These are phyloP conservation scores for Pteria penguin DNA, from an alignment of 2,888 invertebrate genomes.

Conservation along the genomic window DNA sequence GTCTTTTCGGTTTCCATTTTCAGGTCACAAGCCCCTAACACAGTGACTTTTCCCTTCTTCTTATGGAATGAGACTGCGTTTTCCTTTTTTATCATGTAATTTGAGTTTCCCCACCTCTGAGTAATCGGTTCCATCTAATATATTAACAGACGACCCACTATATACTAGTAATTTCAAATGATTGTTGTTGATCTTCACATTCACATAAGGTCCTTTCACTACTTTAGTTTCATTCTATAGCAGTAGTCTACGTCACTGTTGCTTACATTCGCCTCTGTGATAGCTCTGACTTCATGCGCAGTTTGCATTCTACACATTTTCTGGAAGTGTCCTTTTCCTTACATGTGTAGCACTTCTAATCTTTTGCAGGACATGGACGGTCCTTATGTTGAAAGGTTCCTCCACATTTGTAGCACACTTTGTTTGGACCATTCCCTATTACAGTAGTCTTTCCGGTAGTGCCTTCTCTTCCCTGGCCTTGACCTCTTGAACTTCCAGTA, in stretches of 20 bases:
- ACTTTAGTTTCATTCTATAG: slow-evolving; percentile 24
- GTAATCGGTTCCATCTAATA: slow-evolving; percentile 18
- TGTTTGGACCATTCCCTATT: too few relatives aligned
- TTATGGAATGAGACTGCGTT: slow-evolving; percentile 5
- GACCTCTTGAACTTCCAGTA: too few relatives aligned
- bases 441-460: too few relatives aligned
- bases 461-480: too few relatives aligned
- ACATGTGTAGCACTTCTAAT: slow-evolving; percentile 6
- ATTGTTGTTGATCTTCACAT: slow-evolving; percentile 9
- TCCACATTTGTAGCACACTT: slow-evolving; percentile 26
- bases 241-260: slow-evolving; percentile 15
- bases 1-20: slow-evolving; percentile 21
- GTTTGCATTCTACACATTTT: slow-evolving; percentile 9
- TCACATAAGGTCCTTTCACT: slow-evolving; percentile 23
- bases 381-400: slow-evolving; percentile 23
- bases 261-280: not conserved
- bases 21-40: slow-evolving; percentile 22
- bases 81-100: not conserved
- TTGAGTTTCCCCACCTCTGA: slow-evolving; percentile 6
- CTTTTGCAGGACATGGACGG: slow-evolving; percentile 11
- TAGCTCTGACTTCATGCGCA: not conserved
- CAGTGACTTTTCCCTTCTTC: slow-evolving; percentile 5
- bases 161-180: slow-evolving; percentile 16
- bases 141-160: slow-evolving; percentile 30
- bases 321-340: slow-evolving; percentile 20